phyloP scores from a whole-genome alignment of 2,888 invertebrate species.

The Yponomeuta cagnagella region DNA sequence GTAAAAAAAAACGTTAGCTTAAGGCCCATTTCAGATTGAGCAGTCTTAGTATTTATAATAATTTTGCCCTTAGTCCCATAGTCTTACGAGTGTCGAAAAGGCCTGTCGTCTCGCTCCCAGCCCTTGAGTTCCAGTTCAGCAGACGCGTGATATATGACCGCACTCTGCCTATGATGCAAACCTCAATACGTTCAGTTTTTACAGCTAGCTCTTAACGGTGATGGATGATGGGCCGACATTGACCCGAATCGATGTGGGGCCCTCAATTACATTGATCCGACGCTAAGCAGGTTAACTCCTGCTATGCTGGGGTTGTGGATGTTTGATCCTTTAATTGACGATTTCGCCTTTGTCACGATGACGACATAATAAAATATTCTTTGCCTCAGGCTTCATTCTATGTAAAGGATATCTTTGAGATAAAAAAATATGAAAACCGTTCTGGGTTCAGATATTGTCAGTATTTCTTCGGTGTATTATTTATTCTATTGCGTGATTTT shows the following conservation, averaged over 20 bases:
- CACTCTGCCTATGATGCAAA: constrained; percentile 30
- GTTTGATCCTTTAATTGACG: neutral
- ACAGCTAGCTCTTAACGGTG: constrained; percentile 35
- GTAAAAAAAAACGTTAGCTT: no score
- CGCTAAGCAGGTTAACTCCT: constrained; percentile 5
- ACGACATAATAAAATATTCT: no score
- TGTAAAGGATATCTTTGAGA: no score
- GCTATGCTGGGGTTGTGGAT: neutral
- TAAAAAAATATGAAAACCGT: no score
- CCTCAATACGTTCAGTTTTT: constrained; percentile 41
- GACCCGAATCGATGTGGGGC: constrained; percentile 44
- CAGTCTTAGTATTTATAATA: neutral
- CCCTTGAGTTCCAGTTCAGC: constrained; percentile 17
- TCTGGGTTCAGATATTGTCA: no score
- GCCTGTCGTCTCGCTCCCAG: neutral
- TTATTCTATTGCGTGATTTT: no score
- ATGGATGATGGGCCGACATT: constrained; percentile 51
- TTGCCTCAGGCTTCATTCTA: no score
- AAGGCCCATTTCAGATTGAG: no score
- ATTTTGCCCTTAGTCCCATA: neutral
- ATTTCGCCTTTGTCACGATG: no score
- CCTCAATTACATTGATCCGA: constrained; percentile 5
- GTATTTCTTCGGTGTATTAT: no score
- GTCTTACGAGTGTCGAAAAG: neutral
- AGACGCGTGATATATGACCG: constrained; percentile 50